Base-by-base conservation (phyloP, 2,113 vertebrate species). In the Strix uralensis region DNA sequence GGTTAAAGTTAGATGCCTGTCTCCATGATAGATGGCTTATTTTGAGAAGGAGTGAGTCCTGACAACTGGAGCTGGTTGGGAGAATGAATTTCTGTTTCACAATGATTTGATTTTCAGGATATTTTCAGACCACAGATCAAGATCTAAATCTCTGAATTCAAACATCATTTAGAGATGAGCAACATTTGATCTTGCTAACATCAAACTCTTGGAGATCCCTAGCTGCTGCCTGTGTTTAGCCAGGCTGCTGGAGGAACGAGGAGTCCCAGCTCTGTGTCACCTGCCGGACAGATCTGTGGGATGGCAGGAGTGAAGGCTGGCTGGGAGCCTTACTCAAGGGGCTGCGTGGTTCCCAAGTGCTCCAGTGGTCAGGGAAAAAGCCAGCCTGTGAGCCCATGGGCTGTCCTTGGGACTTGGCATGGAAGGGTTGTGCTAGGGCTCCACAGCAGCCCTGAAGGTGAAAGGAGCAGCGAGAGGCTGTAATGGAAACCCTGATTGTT, bases 1-100 rank as follows among this genome's bases (percentile, higher is more conserved):
- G 32, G 58, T 65, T 95, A n/a, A 87, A 91, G 90, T 93, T 94
- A 82, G 87, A 36, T 92, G 81, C 55, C 36, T 94, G 75, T 89
- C 75, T 93, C 59, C 63, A 51, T 94, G 93, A 90, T 83, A 93
- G 81, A 90, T 54, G 74, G 87, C 66, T 96, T 46, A 70, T 90
- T 93, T 88, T 80, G 46, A 95, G 88, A 52, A 82, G 62, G 57
- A 79, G 44, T 25, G 27, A 94, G 36, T 72, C 71, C 63, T 91
- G 67, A 93, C 79, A 94, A 54, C 59, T 58, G 54, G 79, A 89
- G 80, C 59, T 86, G 67, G 49, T 62, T 86, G 55, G 8, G 29
- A 86, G 47, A 55, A 54, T 38, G 36, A 81, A 78, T 78, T 94
- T 90, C 55, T 93, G 30, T 73, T 92, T 92, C 79, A 88, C 36